phyloP scores from a whole-genome alignment of 2,113 vertebrate species.

The Propithecus coquereli region DNA sequence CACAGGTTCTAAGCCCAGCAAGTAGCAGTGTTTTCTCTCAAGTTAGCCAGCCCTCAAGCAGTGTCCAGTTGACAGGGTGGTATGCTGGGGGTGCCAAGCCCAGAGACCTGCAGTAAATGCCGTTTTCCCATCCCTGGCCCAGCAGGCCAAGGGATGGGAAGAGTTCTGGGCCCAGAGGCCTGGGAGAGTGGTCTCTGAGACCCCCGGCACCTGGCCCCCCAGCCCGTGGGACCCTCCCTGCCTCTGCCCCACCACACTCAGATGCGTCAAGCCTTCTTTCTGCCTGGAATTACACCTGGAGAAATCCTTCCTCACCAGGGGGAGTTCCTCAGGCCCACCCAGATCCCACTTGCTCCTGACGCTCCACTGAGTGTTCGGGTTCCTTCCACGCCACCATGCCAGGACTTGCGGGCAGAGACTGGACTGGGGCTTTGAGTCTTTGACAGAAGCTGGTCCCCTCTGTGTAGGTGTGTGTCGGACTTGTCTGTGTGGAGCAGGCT shows the following conservation, averaged over 20 bases:
- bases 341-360: not conserved
- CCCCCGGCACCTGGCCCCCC: not conserved
- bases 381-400: not conserved
- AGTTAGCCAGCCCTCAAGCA: not conserved
- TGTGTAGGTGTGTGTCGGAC: not conserved
- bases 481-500: not conserved
- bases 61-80: not conserved
- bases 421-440: not conserved
- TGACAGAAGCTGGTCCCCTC: not conserved
- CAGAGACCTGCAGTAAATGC: not conserved
- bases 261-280: not conserved
- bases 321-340: not conserved
- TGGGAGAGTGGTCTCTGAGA: not conserved
- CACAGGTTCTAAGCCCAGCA: not conserved
- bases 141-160: not conserved
- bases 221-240: not conserved
- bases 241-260: not conserved
- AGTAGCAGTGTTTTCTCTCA: not conserved
- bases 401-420: not conserved
- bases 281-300: not conserved
- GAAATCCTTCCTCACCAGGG: not conserved
- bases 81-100: not conserved
- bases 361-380: too few species aligned
- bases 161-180: not conserved
- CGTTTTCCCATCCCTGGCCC: not conserved